phyloP scores from a whole-genome alignment of 2,888 invertebrate species.

The Agrypnus murinus region DNA sequence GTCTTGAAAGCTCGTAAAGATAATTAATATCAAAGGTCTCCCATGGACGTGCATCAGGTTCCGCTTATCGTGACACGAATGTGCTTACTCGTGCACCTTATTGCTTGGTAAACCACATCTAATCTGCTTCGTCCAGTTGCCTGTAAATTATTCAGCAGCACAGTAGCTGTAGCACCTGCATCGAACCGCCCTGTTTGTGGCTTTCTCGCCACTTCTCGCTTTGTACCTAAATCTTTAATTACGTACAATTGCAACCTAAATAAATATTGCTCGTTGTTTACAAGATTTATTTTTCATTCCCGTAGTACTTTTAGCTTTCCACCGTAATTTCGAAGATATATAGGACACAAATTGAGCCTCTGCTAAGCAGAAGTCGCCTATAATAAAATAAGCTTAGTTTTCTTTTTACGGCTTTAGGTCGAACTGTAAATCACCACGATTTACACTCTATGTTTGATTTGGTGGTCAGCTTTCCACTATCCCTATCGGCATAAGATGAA shows the following conservation, averaged over 20 bases:
- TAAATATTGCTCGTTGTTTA: conserved; percentile 46
- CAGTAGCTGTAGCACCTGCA: conserved; percentile 49
- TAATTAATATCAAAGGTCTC: conserved; percentile 50
- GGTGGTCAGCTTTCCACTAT: conserved; percentile 33
- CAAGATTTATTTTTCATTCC: conserved; percentile 46
- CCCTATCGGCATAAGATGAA: conserved; percentile 16
- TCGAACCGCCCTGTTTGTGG: conserved; percentile 43
- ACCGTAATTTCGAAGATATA: conserved; percentile 58
- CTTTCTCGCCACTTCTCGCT: conserved; percentile 37
- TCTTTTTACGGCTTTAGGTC: conserved; percentile 56
- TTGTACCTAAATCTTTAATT: conserved; percentile 45
- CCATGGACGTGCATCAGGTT: conserved; percentile 52
- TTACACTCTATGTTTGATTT: conserved; percentile 49
- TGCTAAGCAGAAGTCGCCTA: conserved; percentile 54
- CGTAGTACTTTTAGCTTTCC: conserved; percentile 34
- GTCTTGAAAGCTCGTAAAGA: conserved; percentile 36
- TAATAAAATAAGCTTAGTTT: conserved; percentile 60
- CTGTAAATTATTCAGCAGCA: conserved; percentile 59
- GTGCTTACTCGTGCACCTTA: conserved; percentile 54
- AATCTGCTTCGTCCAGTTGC: conserved; percentile 59
- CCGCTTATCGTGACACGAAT: conserved; percentile 55
- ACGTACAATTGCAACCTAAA: conserved; percentile 44
- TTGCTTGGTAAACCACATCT: conserved; percentile 60
- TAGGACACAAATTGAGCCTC: conserved; percentile 54
- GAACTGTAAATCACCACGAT: conserved; percentile 52